Evolutionary conservation across 2,888 invertebrate species (phyloP), one percentile per base, ranked within the genome.

Genomic region (Chloromyia formosa): DNA sequence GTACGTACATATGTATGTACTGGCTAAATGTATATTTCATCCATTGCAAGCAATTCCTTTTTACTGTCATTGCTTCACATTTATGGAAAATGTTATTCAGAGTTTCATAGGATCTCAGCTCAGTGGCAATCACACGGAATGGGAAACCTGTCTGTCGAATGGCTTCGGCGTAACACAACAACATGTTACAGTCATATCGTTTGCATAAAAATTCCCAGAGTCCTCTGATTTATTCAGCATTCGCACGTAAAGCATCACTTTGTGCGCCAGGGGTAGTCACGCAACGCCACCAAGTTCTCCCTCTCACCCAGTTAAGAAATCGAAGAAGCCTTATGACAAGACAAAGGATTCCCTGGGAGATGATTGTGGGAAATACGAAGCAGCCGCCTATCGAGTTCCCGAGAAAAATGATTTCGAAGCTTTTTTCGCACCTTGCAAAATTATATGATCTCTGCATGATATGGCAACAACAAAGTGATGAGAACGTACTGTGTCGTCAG

Each of bases 171-270:
- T 1, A 64, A 64, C 10, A 2, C 10, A 61, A 61, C 61, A 61
- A 42, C 62, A 16, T 18, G 62, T 16, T 18, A 18, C 1, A 1
- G 62, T 40, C 62, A 64, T 64, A 64, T 64, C 62, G 62, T 64
- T 64, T 64, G 62, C 35, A 64, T 64, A 64, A 64, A 56, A 35
- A 64, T 64, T 42, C 40, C 18, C 42, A 9, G 16, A 64, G 40
- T 40, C 62, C 42, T 64, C 16, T 64, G 62, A 64, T 64, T 64
- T 64, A 64, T 64, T 64, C 62, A 64, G 40, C 40, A 64, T 64
- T 64, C 62, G 40, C 62, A 42, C 18, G 40, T 20, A 56, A 56
- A 56, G 18, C 56, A 56, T 56, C 56, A 18, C 20, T 56, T 56
- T 56, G 56, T 56, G 20, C 14, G 20, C 56, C n/a, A 53, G 1